These are phyloP conservation scores for Cosmorhoe ocellata DNA, from an alignment of 2,888 invertebrate genomes.

Conservation along the genomic window DNA sequence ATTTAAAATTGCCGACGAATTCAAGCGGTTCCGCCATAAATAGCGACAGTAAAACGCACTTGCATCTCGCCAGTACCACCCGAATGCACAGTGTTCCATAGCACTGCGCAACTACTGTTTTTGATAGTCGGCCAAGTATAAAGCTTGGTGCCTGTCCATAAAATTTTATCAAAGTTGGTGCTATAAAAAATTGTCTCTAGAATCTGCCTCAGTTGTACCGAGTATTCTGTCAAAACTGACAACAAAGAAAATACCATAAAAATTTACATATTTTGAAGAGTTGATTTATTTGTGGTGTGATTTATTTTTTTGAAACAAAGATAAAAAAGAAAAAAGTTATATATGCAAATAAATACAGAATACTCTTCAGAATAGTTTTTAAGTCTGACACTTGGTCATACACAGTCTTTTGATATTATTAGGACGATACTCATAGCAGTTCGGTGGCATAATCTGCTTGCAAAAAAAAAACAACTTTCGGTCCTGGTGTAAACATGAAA, in stretches of 20 bases:
- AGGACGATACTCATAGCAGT: too few species aligned
- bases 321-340: too few species aligned
- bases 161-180: slow-evolving; percentile 21
- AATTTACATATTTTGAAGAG: too few species aligned
- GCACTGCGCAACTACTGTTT: slow-evolving; percentile 10
- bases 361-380: too few species aligned
- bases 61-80: slow-evolving; percentile 18
- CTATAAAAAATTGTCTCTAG: slow-evolving; percentile 6
- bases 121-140: slow-evolving; percentile 24
- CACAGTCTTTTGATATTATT: too few species aligned
- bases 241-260: too few species aligned
- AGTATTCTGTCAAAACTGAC: background rate
- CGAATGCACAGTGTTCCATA: slow-evolving; percentile 13
- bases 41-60: slow-evolving; percentile 29
- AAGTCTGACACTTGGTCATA: background rate
- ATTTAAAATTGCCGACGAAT: slow-evolving; percentile 25
- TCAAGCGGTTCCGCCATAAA: slow-evolving; percentile 23
- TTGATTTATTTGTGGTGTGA: too few species aligned
- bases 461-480: too few species aligned
- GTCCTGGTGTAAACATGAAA: too few species aligned
- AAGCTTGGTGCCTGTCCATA: slow-evolving; percentile 17
- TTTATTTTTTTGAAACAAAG: too few species aligned
- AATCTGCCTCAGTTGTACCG: slow-evolving; percentile 8
- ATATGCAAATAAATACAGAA: too few species aligned
- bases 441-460: too few species aligned